These are phyloP conservation scores for Mastomys coucha DNA, from an alignment of 2,113 vertebrate species.

Conservation along the genomic window DNA sequence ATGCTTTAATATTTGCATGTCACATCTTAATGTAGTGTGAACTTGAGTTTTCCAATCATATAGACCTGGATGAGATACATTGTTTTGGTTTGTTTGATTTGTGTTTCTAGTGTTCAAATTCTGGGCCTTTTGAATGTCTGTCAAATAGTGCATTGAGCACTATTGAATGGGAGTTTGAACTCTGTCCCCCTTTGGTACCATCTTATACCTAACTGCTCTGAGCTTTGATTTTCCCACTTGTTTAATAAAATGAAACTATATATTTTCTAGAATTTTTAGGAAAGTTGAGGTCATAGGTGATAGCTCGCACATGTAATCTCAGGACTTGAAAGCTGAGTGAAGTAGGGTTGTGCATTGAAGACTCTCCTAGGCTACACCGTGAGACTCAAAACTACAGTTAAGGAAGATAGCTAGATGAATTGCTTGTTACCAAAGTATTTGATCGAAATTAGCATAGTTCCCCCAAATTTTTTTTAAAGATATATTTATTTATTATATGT, in stretches of 20 bases:
- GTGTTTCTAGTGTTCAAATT: neutral
- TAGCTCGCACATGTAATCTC: neutral
- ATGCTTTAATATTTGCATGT: neutral
- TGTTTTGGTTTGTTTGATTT: neutral
- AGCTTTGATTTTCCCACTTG: neutral
- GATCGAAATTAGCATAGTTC: constrained; percentile 10
- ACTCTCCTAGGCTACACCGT: neutral
- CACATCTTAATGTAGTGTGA: neutral
- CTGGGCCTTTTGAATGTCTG: neutral
- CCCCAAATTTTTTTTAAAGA: too few relatives aligned
- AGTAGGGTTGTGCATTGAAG: neutral
- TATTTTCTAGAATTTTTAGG: neutral
- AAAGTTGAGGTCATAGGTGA: neutral
- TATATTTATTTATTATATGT: too few relatives aligned
- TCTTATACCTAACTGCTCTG: neutral
- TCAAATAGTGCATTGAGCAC: neutral
- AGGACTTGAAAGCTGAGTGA: neutral
- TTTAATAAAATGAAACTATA: constrained; percentile 48
- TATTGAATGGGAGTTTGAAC: constrained; percentile 31
- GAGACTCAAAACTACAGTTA: neutral
- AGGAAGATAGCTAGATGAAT: neutral
- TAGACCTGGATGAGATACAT: neutral
- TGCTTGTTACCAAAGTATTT: constrained; percentile 21
- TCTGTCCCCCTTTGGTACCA: neutral
- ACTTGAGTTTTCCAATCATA: neutral